phyloP scores from a whole-genome alignment of 1,140 invertebrate species.

The Drosophila serrata region DNA sequence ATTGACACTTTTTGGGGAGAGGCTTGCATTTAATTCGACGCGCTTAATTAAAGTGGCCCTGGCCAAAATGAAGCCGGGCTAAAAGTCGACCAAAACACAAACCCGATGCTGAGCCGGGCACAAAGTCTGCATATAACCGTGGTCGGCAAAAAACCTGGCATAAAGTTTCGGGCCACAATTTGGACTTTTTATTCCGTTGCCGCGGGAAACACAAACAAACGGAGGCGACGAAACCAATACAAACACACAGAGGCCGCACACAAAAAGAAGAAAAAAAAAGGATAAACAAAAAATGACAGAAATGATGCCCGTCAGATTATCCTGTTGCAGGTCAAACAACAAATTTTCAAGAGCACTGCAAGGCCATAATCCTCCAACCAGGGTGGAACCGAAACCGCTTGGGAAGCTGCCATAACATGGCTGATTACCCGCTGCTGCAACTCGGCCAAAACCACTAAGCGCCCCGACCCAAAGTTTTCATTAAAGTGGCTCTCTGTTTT shows the following conservation, averaged over 20 bases:
- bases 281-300: constrained; percentile 1
- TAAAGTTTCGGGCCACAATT: constrained; percentile 48
- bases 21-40: constrained; percentile 4
- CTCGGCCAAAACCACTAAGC: constrained; percentile 56
- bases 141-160: constrained; percentile 41
- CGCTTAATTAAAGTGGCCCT: constrained; percentile 34
- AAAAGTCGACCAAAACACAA: constrained; percentile 41
- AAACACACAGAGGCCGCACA: constrained; percentile 19
- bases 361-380: constrained; percentile 43
- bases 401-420: constrained; percentile 52
- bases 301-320: constrained; percentile 50
- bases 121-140: constrained; percentile 36
- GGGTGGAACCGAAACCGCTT: constrained; percentile 15
- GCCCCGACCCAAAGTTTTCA: constrained; percentile 54
- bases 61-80: constrained; percentile 16
- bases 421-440: constrained; percentile 50
- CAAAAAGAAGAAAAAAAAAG: not conserved
- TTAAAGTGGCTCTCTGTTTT: constrained; percentile 56
- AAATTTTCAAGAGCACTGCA: constrained; percentile 57
- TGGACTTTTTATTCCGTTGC: constrained; percentile 2
- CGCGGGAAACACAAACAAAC: constrained; percentile 24
- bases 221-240: constrained; percentile 50
- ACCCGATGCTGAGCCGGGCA: constrained; percentile 26
- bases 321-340: constrained; percentile 48
- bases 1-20: constrained; percentile 27